Evolutionary conservation across 2,797 vertebrate species (phyloP), one percentile per base, ranked within the genome.

Genomic region (Vultur gryphus): DNA sequence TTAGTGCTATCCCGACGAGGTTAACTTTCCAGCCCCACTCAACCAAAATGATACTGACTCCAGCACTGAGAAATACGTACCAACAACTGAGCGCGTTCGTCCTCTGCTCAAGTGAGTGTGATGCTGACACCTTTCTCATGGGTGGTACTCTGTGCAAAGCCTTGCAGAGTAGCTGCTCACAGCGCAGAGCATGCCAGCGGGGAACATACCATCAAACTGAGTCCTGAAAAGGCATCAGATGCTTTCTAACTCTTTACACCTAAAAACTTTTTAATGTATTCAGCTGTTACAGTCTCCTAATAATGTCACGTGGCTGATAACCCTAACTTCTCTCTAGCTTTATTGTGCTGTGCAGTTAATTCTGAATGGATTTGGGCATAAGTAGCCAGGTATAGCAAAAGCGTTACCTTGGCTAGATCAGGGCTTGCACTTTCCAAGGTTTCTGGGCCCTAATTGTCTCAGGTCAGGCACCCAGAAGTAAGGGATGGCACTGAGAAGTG

Each of bases 31-130:
- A 67, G 11, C 9, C 44, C 25, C 10, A 9, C 13, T 65, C 35
- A 58, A 9, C 17, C 16, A 33, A 82, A 90, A 41, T 10, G 11
- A 19, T 84, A 41, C 28, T 18, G 51, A 54, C 29, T 33, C 9
- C 37, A 72, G 31, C 28, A 58, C 1, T 35, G 35, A 77, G 43
- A 78, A 71, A 29, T 19, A 44, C 24, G 5, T 3, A 8, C 33
- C 49, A 64, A 77, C 12, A 57, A 1, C 31, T 49, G 51, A 17
- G 11, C 0, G 0, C 12, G 4, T 73, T 55, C 3, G 1, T 28
- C 3, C 9, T 26, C 48, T 77, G 64, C 29, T 87, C 25, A 31
- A 72, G 51, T 48, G 49, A 37, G 7, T 59, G 72, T 6, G 33
- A 25, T 67, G 39, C 77, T 79, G 44, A 28, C 14, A 37, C 11